A percentile compares a stretch with the other conserved stretches of the same genome.
Conservation (phyloP, 2,113 vertebrate species). For the Holacanthus passer region DNA sequence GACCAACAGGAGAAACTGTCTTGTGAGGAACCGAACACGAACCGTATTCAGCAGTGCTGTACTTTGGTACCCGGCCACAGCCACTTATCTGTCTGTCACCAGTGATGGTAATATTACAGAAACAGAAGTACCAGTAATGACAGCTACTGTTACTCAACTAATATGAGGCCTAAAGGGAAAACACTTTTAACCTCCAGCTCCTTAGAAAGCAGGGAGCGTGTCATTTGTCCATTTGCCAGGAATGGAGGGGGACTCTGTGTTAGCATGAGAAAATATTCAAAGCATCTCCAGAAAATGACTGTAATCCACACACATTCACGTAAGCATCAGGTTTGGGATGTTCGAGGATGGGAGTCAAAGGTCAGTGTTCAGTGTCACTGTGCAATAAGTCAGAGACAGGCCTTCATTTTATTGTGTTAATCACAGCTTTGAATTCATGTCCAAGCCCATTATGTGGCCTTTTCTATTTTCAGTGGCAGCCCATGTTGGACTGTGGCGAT, state of each 20-base stretch:
- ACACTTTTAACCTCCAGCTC: not conserved
- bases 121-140: constrained; percentile 22
- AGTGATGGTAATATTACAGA: not conserved
- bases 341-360: not conserved
- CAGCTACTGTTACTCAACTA: not conserved
- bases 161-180: constrained; percentile 15
- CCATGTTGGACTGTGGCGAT: not conserved
- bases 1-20: no score
- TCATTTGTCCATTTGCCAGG: constrained; percentile 26
- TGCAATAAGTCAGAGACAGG: not conserved
- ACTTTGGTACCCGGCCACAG: not conserved
- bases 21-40: not conserved
- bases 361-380: not conserved
- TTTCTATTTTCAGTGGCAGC: not conserved
- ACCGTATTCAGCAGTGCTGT: not conserved
- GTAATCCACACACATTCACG: constrained; percentile 9
- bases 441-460: not conserved
- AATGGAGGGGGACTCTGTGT: not conserved
- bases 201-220: not conserved
- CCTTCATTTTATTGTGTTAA: not conserved
- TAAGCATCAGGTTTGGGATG: not conserved
- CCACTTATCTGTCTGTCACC: constrained; percentile 22
- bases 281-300: constrained; percentile 9
- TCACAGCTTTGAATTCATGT: not conserved
- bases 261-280: constrained; percentile 41